A percentile compares a stretch with the other conserved stretches of the same genome.
These are phyloP conservation scores for Apodemus agrarius DNA, from an alignment of 2,797 vertebrate species.

Conservation along the genomic window DNA sequence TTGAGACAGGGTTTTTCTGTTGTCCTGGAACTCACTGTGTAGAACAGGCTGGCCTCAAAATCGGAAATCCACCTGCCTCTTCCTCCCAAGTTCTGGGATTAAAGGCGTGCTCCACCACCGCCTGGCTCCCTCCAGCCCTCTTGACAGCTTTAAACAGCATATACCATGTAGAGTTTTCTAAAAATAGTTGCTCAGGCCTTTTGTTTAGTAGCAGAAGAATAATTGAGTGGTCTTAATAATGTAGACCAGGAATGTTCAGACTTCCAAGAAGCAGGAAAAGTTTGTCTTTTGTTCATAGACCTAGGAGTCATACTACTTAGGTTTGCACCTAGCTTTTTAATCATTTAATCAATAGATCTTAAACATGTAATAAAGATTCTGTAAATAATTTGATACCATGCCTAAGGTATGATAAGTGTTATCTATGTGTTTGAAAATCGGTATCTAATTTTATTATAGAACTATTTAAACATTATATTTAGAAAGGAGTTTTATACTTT, in stretches of 20 bases:
- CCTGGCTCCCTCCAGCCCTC: background rate
- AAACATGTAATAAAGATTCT: background rate
- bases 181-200: background rate
- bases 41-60: too few species aligned
- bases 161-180: background rate
- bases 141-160: background rate
- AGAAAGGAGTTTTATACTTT: background rate
- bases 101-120: too few species aligned
- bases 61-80: too few species aligned
- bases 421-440: constrained; percentile 25
- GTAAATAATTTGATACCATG: background rate
- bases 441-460: background rate
- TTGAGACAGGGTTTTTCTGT: too few species aligned
- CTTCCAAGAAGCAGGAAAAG: background rate
- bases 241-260: background rate
- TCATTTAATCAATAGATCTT: background rate
- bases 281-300: background rate
- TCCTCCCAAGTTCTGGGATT: too few species aligned
- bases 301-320: background rate
- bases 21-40: too few species aligned
- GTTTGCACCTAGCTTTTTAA: constrained; percentile 7
- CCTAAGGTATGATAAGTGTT: background rate
- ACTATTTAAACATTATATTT: constrained; percentile 4
- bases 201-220: constrained; percentile 23
- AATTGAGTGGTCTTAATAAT: background rate